These are phyloP conservation scores for Etia nguti DNA, from an alignment of 2,113 vertebrate genomes.

Conservation along the genomic window DNA sequence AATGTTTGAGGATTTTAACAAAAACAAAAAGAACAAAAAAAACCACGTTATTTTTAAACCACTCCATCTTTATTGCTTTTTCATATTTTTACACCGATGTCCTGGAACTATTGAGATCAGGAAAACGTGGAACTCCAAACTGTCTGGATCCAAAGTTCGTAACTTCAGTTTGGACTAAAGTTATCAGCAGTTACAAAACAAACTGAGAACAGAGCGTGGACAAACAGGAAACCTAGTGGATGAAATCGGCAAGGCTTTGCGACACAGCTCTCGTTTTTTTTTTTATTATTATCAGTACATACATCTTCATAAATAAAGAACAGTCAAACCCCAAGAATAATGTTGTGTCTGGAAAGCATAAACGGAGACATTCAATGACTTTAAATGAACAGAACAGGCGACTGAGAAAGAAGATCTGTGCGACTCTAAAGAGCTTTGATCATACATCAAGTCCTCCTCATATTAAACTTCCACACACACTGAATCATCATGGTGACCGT, in stretches of 20 bases:
- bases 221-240: slow-evolving; percentile 11
- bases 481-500: background rate
- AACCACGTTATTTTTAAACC: background rate
- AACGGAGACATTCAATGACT: background rate
- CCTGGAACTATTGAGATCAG: slow-evolving; percentile 23
- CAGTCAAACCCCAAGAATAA: slow-evolving; percentile 9
- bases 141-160: slow-evolving; percentile 12
- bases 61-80: slow-evolving; percentile 66
- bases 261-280: background rate
- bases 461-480: background rate
- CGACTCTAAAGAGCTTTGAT: background rate
- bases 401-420: background rate
- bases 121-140: slow-evolving; percentile 10
- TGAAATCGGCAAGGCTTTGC: background rate
- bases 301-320: slow-evolving; percentile 22
- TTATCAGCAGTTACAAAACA: slow-evolving; percentile 34
- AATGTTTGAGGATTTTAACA: background rate
- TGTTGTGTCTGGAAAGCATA: background rate
- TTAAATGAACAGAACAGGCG: background rate
- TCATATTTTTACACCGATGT: slow-evolving; percentile 36
- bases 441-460: background rate
- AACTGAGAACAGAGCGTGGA: background rate
- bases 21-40: background rate
- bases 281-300: background rate
- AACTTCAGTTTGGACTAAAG: slow-evolving; percentile 14